Evolutionary conservation across 1,140 invertebrate genomes (phyloP).

Genomic region (Pogonus chalceus): DNA sequence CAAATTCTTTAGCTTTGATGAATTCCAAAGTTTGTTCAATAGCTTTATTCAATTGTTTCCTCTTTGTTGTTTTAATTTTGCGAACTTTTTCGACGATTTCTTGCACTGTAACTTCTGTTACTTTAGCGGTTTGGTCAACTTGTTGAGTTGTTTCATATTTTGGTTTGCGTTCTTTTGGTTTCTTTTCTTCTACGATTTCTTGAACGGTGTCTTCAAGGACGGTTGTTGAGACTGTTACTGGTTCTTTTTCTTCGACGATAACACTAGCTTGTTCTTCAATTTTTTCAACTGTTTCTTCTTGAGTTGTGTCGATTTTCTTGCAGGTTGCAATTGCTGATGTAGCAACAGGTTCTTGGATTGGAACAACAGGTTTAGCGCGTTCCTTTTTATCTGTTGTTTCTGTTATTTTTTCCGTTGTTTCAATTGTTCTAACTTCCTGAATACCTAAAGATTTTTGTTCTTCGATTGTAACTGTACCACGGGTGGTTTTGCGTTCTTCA

Average conservation of each 20-base stretch:
- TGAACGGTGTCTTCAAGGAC: conserved; percentile 43
- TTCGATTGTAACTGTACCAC: conserved; percentile 31
- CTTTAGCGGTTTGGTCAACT: conserved; percentile 35
- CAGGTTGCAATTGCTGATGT: conserved; percentile 49
- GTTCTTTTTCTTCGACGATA: conserved; percentile 43
- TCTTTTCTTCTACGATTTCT: conserved; percentile 37
- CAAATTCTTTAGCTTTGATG: conserved; percentile 66
- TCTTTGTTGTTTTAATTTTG: conserved; percentile 46
- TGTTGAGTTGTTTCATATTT: conserved; percentile 29
- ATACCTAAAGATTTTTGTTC: conserved; percentile 39
- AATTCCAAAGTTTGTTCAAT: conserved; percentile 63
- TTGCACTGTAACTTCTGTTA: conserved; percentile 39
- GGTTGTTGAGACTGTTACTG: conserved; percentile 47
- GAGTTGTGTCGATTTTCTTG: conserved; percentile 50
- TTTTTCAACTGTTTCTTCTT: conserved; percentile 31
- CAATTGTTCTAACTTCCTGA: conserved; percentile 40
- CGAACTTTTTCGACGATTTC: conserved; percentile 45
- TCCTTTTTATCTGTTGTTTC: conserved; percentile 31
- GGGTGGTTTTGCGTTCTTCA: conserved; percentile 32
- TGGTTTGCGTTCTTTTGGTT: conserved; percentile 30
- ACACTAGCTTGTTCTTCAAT: conserved; percentile 39
- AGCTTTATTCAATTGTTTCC: conserved; percentile 53
- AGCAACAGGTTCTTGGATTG: conserved; percentile 46
- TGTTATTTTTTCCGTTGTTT: conserved; percentile 38
- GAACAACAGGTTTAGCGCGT: conserved; percentile 41